Evolutionary conservation across 2,888 invertebrate species (phyloP), one percentile per base, ranked within the genome.

Genomic region (Lasioglossum pauxillum): DNA sequence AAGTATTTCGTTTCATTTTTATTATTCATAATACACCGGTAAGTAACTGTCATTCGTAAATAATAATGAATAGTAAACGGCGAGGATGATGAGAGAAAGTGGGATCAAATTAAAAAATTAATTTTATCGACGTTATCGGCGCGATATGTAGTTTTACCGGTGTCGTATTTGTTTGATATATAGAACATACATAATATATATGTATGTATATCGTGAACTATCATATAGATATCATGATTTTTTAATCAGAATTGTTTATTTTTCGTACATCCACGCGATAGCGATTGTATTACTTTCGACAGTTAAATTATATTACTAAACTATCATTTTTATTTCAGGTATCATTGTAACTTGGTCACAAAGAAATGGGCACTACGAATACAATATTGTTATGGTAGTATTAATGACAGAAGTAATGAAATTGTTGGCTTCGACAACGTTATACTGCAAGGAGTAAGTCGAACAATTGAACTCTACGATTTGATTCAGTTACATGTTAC

Each of bases 301-400:
- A 23, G 8, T 4, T 38, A 10, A 38, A 38, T 5, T 4, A 69
- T n/a, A 0, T 69, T 23, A 14, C 3, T 38, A 41, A 38, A 41
- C 5, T 27, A 73, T 80, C 53, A 44, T 60, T 80, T 46, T 41
- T 67, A 14, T 92, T 96, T 5, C 94, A 99, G 99, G 99, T 93
- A 97, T 99, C 90, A 96, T 99, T 93, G 98, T 99, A 27, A 99
- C 98, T 75, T 98, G 98, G 89, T 98, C 99, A 1, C 98, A 99
- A 95, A 97, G 97, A 89, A 96, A 97, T 76, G 97, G 97, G 94
- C 98, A 98, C 53, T 99, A 99, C 95, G 97, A 97, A 89, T 99
- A 99, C 94, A 98, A 98, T 93, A 98, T 98, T 49, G 97, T 98
- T 2, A 97, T 98, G 31, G 99, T 98, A 64, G 99, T 99, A 46